These are phyloP conservation scores for Elymnias hypermnestra DNA, from an alignment of 1,140 invertebrate genomes.

Conservation along the genomic window DNA sequence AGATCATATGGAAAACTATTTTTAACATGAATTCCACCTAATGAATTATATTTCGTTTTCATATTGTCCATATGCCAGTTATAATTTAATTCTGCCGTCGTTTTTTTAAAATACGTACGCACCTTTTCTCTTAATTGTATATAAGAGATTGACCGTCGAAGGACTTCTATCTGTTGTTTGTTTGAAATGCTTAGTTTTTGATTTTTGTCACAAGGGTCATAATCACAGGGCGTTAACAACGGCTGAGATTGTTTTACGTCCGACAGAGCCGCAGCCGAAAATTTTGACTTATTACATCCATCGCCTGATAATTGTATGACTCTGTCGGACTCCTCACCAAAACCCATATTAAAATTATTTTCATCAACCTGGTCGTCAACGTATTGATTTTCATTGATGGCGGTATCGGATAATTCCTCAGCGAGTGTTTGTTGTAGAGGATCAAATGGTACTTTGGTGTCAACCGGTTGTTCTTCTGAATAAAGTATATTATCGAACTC, in stretches of 20 bases:
- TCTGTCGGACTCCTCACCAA: constrained; percentile 76
- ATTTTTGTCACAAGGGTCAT: constrained; percentile 25
- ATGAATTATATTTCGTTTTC: constrained; percentile 26
- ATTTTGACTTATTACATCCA: constrained; percentile 52
- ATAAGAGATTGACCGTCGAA: constrained; percentile 37
- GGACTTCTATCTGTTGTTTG: constrained; percentile 36
- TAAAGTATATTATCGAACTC: constrained; percentile 32
- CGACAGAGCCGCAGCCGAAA: constrained; percentile 76
- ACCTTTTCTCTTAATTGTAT: constrained; percentile 53
- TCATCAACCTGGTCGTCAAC: constrained; percentile 32
- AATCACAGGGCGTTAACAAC: constrained; percentile 52
- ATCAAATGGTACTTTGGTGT: constrained; percentile 22
- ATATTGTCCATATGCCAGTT: constrained; percentile 28
- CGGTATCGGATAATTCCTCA: constrained; percentile 41
- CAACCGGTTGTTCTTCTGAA: constrained; percentile 23
- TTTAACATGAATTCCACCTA: constrained; percentile 11
- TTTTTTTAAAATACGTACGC: constrained; percentile 49
- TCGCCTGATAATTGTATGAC: constrained; percentile 66
- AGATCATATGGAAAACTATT: constrained; percentile 37
- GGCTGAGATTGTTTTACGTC: constrained; percentile 74
- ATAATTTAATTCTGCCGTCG: constrained; percentile 36
- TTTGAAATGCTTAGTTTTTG: constrained; percentile 19
- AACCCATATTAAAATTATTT: constrained; percentile 72
- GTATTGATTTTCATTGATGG: constrained; percentile 21
- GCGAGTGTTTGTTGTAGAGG: constrained; percentile 40